Conservation (phyloP, 2,888 invertebrate species). For the Parascotia fuliginaria region DNA sequence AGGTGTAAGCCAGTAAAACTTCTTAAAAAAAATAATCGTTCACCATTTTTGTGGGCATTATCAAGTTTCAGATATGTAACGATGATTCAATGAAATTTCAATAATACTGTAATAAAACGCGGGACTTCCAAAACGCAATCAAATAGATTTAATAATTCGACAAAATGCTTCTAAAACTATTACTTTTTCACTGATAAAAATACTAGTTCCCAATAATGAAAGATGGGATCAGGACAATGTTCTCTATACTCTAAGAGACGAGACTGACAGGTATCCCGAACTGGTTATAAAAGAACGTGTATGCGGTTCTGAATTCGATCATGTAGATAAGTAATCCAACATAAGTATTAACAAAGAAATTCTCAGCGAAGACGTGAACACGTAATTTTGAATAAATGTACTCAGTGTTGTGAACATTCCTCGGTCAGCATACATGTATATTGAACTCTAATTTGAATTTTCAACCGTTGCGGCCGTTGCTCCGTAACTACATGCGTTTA, state of each 20-base stretch:
- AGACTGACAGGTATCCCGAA: too few relatives aligned
- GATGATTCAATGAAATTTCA: not conserved
- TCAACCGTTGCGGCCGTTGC: conserved; percentile 64
- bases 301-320: not conserved
- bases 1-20: too few relatives aligned
- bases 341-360: not conserved
- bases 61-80: too few relatives aligned
- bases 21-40: too few relatives aligned
- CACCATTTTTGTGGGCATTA: too few relatives aligned
- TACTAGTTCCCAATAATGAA: too few relatives aligned
- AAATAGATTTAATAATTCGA: too few relatives aligned
- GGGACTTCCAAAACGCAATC: not conserved
- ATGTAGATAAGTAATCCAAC: not conserved
- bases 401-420: conserved; percentile 23
- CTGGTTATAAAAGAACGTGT: not conserved
- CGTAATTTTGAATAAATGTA: conserved; percentile 19
- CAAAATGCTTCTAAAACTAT: too few relatives aligned
- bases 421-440: conserved; percentile 34
- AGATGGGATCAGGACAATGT: too few relatives aligned
- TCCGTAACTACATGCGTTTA: conserved; percentile 60
- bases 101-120: not conserved
- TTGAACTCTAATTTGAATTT: conserved; percentile 54
- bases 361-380: not conserved
- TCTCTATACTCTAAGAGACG: too few relatives aligned
- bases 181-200: too few relatives aligned